Base-by-base conservation (phyloP, 2,888 invertebrate genomes). In the Acanthacorydalis orientalis region DNA sequence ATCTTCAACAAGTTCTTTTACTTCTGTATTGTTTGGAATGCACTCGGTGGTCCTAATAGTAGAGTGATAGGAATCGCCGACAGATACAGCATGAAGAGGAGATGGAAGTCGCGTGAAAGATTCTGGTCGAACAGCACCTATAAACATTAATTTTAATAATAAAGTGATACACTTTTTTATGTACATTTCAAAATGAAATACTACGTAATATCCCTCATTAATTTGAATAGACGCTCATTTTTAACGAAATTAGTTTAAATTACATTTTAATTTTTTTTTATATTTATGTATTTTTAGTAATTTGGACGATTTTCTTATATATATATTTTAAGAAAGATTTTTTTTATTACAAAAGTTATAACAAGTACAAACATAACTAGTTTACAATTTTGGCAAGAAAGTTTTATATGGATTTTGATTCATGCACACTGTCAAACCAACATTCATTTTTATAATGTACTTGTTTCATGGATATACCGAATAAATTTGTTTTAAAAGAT, bases 41-140 rank as follows among this genome's bases (percentile, higher is more conserved):
- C 65, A 66, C 54, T 66, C 65, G 7, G 63, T 64, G 23, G 56
- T 56, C 40, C 53, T 49, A 49, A 51, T 49, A 43, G 50, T 54
- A 31, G 57, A 57, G 44, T 60, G 61, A 10, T 61, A 60, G 7
- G 54, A 52, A 45, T 56, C 55, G 1, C 54, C 53, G 52, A 57
- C 56, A 8, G 57, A 57, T 10, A 63, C 64, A 7, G 67, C 65
- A 53, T 65, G 64, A 40, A 66, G 53, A 14, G 64, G 57, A 16
- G 68, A 65, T 11, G 69, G 69, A 43, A 68, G 57, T 42, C 68
- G 60, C 32, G 69, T 69, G 57, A 65, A 68, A 4, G 69, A 67
- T 59, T 71, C 71, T 4, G 68, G 63, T 48, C 68, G 61, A 32
- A 71, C 69, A 31, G 65, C 60, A 38, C 71, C 71, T 71, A 57